Evolutionary conservation across 1,140 invertebrate species (phyloP).

Genomic region (Drosophila insularis): DNA sequence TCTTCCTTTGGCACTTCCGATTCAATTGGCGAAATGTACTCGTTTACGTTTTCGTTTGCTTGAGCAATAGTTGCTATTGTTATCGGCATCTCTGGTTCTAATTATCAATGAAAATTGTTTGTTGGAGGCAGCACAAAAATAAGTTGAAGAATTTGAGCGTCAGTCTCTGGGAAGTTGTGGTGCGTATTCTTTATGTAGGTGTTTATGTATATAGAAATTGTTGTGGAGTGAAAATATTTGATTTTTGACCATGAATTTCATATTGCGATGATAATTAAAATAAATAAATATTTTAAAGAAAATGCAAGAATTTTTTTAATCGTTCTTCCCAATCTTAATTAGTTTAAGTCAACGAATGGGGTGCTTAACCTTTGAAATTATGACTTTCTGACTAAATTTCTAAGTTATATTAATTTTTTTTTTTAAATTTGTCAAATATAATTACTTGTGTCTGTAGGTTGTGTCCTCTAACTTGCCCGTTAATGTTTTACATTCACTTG

Average conservation of each 20-base stretch:
- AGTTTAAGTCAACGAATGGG: not conserved
- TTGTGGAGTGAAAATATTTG: conserved; percentile 36
- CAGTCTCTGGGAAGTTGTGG: conserved; percentile 54
- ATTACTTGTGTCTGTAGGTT: conserved; percentile 92
- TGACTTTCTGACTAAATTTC: not conserved
- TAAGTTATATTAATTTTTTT: conserved; percentile 7
- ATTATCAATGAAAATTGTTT: conserved; percentile 32
- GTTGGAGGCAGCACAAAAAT: conserved; percentile 71
- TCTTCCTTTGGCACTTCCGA: conserved; percentile 35
- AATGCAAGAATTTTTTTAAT: conserved; percentile 14
- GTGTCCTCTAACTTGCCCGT: conserved; percentile 93
- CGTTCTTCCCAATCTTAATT: not conserved
- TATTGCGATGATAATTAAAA: conserved; percentile 55
- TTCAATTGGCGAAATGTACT: conserved; percentile 73
- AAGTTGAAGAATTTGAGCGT: conserved; percentile 78
- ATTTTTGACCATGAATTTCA: conserved; percentile 62
- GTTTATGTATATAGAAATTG: conserved; percentile 43
- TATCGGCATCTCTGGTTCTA: conserved; percentile 58
- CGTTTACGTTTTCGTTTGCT: conserved; percentile 72
- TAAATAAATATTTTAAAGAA: conserved; percentile 28
- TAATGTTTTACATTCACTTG: conserved; percentile 91
- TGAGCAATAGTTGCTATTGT: conserved; percentile 29
- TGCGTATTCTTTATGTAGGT: conserved; percentile 20
- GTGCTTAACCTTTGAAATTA: not conserved
- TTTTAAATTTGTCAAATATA: conserved; percentile 36